A percentile compares a stretch with the other conserved stretches of the same genome.
These are phyloP conservation scores for Glaucidium brasilianum DNA, from an alignment of 2,113 vertebrate species.

Conservation along the genomic window DNA sequence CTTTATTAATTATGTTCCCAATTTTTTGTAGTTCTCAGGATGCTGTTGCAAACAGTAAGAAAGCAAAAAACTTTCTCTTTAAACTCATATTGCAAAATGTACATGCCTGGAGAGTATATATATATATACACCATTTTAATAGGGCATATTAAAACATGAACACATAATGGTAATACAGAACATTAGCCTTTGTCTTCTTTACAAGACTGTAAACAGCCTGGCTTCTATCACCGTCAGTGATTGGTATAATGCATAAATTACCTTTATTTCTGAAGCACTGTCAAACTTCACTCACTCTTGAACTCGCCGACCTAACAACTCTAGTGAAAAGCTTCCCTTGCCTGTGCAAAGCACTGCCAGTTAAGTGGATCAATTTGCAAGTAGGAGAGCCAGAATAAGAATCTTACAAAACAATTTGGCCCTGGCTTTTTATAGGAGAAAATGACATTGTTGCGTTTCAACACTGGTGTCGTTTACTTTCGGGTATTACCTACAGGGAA, in stretches of 20 bases:
- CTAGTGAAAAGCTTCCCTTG: background rate
- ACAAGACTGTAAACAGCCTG: background rate
- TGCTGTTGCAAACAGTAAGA: background rate
- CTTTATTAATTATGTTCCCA: background rate
- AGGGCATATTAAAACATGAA: background rate
- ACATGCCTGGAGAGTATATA: background rate
- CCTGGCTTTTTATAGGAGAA: background rate
- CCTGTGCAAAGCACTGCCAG: background rate
- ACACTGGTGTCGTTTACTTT: background rate
- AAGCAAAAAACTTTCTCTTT: background rate
- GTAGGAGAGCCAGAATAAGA: background rate
- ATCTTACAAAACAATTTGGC: background rate
- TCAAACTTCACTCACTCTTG: background rate
- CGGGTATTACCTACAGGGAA: background rate
- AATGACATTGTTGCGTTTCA: rapidly evolving
- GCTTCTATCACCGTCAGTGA: background rate
- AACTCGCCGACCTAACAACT: background rate
- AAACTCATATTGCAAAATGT: background rate
- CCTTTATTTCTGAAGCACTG: background rate
- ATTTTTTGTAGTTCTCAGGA: background rate
- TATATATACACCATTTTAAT: background rate
- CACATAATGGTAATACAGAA: background rate
- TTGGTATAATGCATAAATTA: background rate
- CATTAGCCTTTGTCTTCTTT: background rate
- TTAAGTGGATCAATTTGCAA: background rate